phyloP scores from a whole-genome alignment of 2,888 invertebrate species.

The Rhagophthalmus giganteus region DNA sequence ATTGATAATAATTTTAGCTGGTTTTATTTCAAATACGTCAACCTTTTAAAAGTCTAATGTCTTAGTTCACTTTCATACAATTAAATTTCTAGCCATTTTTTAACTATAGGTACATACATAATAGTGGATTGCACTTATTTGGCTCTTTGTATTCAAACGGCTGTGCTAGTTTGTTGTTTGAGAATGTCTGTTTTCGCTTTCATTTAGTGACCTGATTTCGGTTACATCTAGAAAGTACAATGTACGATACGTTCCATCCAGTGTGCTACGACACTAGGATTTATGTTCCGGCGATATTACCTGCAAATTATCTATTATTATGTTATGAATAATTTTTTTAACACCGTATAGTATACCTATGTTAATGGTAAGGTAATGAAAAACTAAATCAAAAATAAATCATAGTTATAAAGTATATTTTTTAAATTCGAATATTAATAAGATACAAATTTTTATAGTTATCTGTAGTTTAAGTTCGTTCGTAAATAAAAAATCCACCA shows the following conservation, averaged over 20 bases:
- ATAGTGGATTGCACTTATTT: slow-evolving; percentile 31
- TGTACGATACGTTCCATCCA: slow-evolving; percentile 40
- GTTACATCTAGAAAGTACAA: slow-evolving; percentile 54
- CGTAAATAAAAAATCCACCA: no score
- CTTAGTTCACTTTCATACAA: slow-evolving; percentile 18
- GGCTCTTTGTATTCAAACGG: slow-evolving; percentile 51
- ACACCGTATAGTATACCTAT: no score
- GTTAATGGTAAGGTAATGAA: no score
- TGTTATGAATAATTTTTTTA: no score
- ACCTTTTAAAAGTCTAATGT: slow-evolving; percentile 3
- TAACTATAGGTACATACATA: slow-evolving; percentile 25
- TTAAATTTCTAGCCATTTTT: slow-evolving; percentile 21
- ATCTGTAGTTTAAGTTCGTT: no score
- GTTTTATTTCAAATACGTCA: no score
- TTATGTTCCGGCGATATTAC: neutral
- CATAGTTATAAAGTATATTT: no score
- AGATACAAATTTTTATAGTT: no score
- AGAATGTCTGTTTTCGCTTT: slow-evolving; percentile 54
- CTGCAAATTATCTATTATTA: neutral
- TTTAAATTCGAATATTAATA: no score
- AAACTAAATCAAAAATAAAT: no score
- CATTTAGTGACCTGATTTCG: slow-evolving; percentile 54
- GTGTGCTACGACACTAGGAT: slow-evolving; percentile 27
- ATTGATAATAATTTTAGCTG: no score
- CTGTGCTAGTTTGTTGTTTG: slow-evolving; percentile 46